These are phyloP conservation scores for Mobula birostris DNA, from an alignment of 2,113 vertebrate species.

Conservation along the genomic window DNA sequence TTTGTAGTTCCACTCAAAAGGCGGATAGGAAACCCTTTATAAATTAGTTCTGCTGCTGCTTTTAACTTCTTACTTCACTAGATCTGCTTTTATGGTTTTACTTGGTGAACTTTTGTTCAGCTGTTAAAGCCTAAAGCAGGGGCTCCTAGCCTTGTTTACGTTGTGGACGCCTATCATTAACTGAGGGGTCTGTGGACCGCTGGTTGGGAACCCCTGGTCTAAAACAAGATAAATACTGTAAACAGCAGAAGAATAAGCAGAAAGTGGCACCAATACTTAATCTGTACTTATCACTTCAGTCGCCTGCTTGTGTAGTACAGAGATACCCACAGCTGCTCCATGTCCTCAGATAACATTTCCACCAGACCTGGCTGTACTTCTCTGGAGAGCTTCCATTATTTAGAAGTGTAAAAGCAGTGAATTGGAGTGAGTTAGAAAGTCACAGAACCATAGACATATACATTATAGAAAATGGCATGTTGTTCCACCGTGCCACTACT, in stretches of 20 bases:
- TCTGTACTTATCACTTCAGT: not conserved
- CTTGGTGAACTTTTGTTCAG: no score
- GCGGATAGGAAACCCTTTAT: not conserved
- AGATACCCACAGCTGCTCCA: not conserved
- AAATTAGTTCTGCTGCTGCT: not conserved
- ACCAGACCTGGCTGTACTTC: not conserved
- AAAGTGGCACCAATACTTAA: not conserved
- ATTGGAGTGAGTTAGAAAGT: not conserved
- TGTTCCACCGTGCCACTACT: no score
- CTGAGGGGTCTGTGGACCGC: no score
- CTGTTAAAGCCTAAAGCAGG: no score
- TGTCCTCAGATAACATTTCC: not conserved
- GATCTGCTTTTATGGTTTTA: not conserved
- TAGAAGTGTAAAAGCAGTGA: not conserved
- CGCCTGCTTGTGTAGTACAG: not conserved
- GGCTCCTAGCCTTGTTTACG: no score
- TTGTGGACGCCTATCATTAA: no score
- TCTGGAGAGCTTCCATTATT: not conserved
- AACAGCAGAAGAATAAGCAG: not conserved
- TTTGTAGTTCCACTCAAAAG: not conserved
- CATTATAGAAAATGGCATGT: not conserved
- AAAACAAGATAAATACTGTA: not conserved
- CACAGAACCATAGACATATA: not conserved
- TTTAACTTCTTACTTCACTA: not conserved
- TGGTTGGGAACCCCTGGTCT: no score